phyloP scores from a whole-genome alignment of 2,888 invertebrate genomes.

The Rhodophaea formosa region DNA sequence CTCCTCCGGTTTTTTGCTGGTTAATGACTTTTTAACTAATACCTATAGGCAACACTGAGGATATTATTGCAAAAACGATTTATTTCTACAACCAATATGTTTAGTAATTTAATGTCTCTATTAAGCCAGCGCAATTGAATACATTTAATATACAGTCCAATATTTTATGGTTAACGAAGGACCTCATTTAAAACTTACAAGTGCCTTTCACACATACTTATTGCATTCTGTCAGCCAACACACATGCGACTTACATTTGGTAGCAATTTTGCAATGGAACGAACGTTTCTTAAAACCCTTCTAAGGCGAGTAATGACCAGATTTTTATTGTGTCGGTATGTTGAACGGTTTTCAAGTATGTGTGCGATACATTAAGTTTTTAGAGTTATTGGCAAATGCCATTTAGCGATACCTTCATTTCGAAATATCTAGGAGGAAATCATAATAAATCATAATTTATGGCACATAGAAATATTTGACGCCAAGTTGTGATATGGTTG shows the following conservation, averaged over 20 bases:
- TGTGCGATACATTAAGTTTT: not conserved
- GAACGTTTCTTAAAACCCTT: constrained; percentile 23
- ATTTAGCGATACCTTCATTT: not conserved
- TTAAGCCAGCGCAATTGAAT: not conserved
- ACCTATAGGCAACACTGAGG: no score
- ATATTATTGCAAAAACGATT: no score
- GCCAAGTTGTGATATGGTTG: not conserved
- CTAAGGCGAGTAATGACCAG: constrained; percentile 22
- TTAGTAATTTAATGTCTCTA: not conserved
- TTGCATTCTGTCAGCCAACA: constrained; percentile 17
- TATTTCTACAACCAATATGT: no score
- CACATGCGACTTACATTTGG: constrained; percentile 22
- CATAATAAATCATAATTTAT: not conserved
- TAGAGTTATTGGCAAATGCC: not conserved
- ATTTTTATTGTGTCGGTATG: constrained; percentile 20
- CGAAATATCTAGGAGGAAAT: not conserved
- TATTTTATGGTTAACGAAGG: constrained; percentile 12
- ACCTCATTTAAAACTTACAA: constrained; percentile 20
- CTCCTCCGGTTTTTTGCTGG: no score
- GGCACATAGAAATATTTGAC: not conserved
- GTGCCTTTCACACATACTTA: constrained; percentile 25
- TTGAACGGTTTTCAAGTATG: not conserved
- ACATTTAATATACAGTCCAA: not conserved
- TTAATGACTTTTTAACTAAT: no score
- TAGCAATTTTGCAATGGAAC: constrained; percentile 27